These are phyloP conservation scores for Channa striata DNA, from an alignment of 2,797 vertebrate genomes.

Conservation along the genomic window DNA sequence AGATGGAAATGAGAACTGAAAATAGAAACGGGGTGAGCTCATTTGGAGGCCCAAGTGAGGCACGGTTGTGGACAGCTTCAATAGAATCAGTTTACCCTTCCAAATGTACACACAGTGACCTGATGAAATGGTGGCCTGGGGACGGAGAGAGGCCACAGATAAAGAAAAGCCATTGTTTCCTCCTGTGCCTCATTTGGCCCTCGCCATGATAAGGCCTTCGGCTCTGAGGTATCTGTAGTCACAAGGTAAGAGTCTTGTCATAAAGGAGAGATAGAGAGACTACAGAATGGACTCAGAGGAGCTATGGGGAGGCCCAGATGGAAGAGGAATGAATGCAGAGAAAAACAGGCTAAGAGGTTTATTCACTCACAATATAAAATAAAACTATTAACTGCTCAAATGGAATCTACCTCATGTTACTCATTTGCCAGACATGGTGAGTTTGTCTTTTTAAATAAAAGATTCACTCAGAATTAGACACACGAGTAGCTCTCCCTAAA, in stretches of 20 bases:
- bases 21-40: slow-evolving; percentile 25
- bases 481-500: too few relatives aligned
- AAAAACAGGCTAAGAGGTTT: slow-evolving; percentile 5
- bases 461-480: too few relatives aligned
- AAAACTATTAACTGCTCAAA: slow-evolving; percentile 16
- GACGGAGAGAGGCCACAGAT: slow-evolving; percentile 40
- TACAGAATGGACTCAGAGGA: slow-evolving; percentile 81
- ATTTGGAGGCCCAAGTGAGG: slow-evolving; percentile 52
- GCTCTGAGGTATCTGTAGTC: slow-evolving; percentile 52
- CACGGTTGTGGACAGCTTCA: slow-evolving; percentile 21
- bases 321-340: slow-evolving; percentile 1
- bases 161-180: slow-evolving; percentile 53
- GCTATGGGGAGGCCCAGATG: neutral
- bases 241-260: slow-evolving; percentile 90
- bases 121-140: slow-evolving; percentile 42
- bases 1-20: slow-evolving; percentile 17
- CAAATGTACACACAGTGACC: slow-evolving; percentile 44
- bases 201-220: slow-evolving; percentile 43
- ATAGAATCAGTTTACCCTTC: slow-evolving; percentile 51
- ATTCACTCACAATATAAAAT: slow-evolving; percentile 6
- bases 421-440: too few relatives aligned
- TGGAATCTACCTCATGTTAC: slow-evolving; percentile 10
- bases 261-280: slow-evolving; percentile 86
- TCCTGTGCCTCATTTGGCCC: slow-evolving; percentile 49
- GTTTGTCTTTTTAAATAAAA: too few relatives aligned